A percentile compares a stretch with the other conserved stretches of the same genome.
phyloP scores from a whole-genome alignment of 2,797 vertebrate species.

The Parauchenoglanis ngamensis region DNA sequence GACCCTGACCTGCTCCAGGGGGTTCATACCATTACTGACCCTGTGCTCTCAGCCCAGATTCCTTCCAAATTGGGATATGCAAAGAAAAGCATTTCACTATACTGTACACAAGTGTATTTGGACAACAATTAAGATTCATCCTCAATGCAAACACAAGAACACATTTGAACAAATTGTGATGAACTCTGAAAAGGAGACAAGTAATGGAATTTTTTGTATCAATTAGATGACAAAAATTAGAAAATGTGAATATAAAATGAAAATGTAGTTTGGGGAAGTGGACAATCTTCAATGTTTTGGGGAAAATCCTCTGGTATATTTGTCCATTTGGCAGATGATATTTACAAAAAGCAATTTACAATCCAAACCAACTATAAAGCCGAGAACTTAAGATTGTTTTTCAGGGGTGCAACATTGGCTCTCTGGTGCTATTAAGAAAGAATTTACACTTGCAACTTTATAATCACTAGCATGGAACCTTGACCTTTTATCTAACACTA shows the following conservation, averaged over 20 bases:
- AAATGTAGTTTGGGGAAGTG: no score
- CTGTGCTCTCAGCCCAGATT: background rate
- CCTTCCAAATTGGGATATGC: background rate
- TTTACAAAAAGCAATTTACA: background rate
- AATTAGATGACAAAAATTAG: background rate
- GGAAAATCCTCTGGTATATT: background rate
- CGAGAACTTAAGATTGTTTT: background rate
- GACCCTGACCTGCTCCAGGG: background rate
- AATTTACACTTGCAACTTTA: background rate
- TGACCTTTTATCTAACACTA: background rate
- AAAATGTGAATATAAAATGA: no score
- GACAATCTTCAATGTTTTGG: background rate
- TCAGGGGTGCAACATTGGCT: background rate
- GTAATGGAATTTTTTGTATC: background rate
- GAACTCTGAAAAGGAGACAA: background rate
- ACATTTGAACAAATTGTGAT: background rate
- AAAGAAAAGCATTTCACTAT: background rate
- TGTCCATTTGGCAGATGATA: background rate
- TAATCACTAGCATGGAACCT: background rate
- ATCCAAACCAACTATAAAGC: background rate
- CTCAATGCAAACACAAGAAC: background rate
- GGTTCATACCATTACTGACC: background rate
- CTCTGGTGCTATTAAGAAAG: background rate
- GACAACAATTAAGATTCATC: background rate
- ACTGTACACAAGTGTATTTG: background rate